A percentile compares a stretch with the other conserved stretches of the same genome.
phyloP scores from a whole-genome alignment of 2,113 vertebrate genomes.

The Oncorhynchus nerka region DNA sequence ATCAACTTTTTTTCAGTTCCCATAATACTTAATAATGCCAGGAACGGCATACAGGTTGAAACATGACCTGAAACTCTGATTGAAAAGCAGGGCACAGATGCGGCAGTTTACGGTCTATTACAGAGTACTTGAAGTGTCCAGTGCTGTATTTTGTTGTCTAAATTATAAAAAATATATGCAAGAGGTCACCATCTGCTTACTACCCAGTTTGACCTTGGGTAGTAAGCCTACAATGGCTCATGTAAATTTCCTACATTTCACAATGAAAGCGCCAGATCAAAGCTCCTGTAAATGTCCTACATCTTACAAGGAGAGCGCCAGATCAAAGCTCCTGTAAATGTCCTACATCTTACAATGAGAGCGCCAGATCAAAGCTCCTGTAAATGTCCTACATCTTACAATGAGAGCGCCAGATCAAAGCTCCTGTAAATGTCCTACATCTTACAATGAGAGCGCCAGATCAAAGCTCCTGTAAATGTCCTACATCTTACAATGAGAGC shows the following conservation, averaged over 20 bases:
- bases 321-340: not conserved
- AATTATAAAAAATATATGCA: conserved; percentile 33
- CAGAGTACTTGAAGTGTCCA: not conserved
- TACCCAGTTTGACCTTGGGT: conserved; percentile 43
- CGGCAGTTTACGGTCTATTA: not conserved
- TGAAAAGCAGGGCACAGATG: not conserved
- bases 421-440: too few relatives aligned
- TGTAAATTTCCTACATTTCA: conserved; percentile 30
- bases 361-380: too few relatives aligned
- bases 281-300: conserved; percentile 32
- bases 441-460: too few relatives aligned
- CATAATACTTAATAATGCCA: not conserved
- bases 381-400: too few relatives aligned
- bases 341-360: too few relatives aligned
- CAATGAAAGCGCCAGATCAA: conserved; percentile 15
- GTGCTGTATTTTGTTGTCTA: not conserved
- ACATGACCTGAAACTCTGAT: not conserved
- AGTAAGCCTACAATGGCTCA: conserved; percentile 17
- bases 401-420: too few relatives aligned
- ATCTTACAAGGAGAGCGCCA: conserved; percentile 21
- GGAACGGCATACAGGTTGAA: not conserved
- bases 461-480: too few relatives aligned
- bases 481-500: too few relatives aligned
- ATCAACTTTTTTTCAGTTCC: not conserved
- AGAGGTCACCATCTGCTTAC: not conserved